Conservation (phyloP, 2,888 invertebrate genomes). For the Synergus itoensis region DNA sequence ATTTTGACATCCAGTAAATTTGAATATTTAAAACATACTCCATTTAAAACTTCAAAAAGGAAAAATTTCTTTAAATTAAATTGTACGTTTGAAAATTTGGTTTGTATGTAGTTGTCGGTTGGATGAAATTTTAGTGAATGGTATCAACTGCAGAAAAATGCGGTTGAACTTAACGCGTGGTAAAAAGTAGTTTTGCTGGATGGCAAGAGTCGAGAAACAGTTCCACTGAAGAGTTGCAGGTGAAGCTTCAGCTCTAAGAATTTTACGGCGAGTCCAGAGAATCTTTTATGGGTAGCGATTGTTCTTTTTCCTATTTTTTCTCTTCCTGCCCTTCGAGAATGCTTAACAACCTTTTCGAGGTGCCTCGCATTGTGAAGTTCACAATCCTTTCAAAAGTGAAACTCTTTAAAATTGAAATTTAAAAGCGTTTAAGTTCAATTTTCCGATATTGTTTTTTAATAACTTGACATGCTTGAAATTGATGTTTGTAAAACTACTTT, state of each 20-base stretch:
- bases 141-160: background rate
- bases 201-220: slow-evolving; percentile 14
- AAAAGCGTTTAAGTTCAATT: background rate
- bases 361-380: slow-evolving; percentile 29
- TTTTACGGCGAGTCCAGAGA: slow-evolving; percentile 22
- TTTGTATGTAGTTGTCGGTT: background rate
- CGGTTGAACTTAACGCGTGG: background rate
- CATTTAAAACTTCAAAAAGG: too few species aligned
- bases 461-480: background rate
- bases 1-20: slow-evolving; percentile 7
- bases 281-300: slow-evolving; percentile 26
- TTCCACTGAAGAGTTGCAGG: slow-evolving; percentile 30
- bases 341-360: slow-evolving; percentile 1
- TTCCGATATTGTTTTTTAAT: background rate
- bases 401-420: background rate
- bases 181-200: slow-evolving; percentile 32
- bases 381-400: slow-evolving; percentile 20
- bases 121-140: background rate
- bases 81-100: background rate
- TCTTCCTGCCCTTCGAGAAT: slow-evolving; percentile 4
- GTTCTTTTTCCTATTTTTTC: background rate
- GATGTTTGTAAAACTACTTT: background rate
- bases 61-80: too few species aligned
- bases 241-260: slow-evolving; percentile 10
- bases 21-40: background rate